Evolutionary conservation across 2,888 invertebrate species (phyloP).

Genomic region (Yponomeuta evonymella): DNA sequence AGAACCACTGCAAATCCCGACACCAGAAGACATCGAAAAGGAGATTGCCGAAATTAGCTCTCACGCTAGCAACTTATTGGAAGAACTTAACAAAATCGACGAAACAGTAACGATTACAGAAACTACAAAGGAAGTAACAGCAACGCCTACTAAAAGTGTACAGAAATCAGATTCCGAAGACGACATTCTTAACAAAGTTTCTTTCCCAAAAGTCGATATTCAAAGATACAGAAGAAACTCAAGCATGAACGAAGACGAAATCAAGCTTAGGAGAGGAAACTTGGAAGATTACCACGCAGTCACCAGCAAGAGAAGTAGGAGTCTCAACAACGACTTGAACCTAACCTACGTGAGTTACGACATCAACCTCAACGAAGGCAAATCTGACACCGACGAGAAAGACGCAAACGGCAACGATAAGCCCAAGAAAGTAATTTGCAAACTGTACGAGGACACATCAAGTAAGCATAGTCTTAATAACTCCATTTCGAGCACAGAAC

Average conservation of each 20-base stretch:
- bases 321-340: conserved; percentile 54
- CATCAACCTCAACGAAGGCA: conserved; percentile 56
- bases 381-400: conserved; percentile 23
- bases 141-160: conserved; percentile 20
- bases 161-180: conserved; percentile 42
- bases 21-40: conserved; percentile 4
- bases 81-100: conserved; percentile 16
- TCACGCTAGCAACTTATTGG: not conserved
- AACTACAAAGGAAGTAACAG: conserved; percentile 18
- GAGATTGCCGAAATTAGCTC: not conserved
- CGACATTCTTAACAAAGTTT: conserved; percentile 43
- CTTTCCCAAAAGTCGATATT: conserved; percentile 63
- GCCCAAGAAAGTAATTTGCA: conserved; percentile 62
- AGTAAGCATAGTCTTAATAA: conserved; percentile 61
- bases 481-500: conserved; percentile 63
- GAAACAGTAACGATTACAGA: conserved; percentile 7
- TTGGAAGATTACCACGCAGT: conserved; percentile 61
- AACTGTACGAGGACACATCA: conserved; percentile 49
- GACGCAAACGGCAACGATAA: conserved; percentile 57
- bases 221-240: conserved; percentile 62
- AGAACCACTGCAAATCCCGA: conserved; percentile 18
- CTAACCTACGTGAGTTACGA: conserved; percentile 50
- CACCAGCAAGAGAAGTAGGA: conserved; percentile 62
- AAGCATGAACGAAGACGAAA: conserved; percentile 66
- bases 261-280: conserved; percentile 58